Evolutionary conservation across 92 coral and sea anemone species (phyloP).

Genomic region (Anthopleura xanthogrammica): DNA sequence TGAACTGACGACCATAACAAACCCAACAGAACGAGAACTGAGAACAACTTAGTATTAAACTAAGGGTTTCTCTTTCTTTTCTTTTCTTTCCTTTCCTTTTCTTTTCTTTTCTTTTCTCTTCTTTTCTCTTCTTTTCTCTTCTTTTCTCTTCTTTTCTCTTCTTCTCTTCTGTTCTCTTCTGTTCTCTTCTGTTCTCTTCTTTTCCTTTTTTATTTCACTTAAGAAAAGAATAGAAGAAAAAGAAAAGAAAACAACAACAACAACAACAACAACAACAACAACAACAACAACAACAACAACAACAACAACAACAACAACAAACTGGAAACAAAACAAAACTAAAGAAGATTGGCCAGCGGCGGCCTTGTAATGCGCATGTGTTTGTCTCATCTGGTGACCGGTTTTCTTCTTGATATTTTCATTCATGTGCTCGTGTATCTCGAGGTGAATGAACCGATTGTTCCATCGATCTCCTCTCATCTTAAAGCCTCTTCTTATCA

Average conservation of each 20-base stretch:
- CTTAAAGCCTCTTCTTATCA: constrained; percentile 4
- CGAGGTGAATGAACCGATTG: constrained; percentile 44
- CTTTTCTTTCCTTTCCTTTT: too few relatives aligned
- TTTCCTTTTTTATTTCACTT: not conserved
- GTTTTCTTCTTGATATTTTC: not conserved
- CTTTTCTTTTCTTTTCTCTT: not conserved
- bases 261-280: too few relatives aligned
- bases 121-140: not conserved
- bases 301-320: too few relatives aligned
- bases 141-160: not conserved
- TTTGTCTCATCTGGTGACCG: not conserved
- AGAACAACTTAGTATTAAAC: too few relatives aligned
- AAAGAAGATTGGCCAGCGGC: not conserved
- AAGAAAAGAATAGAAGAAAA: too few relatives aligned
- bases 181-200: not conserved
- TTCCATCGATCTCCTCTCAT: constrained; percentile 11
- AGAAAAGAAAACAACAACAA: too few relatives aligned
- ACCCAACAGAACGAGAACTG: too few relatives aligned
- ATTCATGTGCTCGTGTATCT: constrained; percentile 8
- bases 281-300: too few relatives aligned
- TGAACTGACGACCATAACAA: too few relatives aligned
- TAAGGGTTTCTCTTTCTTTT: too few relatives aligned
- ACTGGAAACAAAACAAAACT: too few relatives aligned
- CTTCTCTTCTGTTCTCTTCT: not conserved
- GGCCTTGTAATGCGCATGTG: not conserved